Conservation (phyloP, 2,113 vertebrate species). For the Gavia stellata region DNA sequence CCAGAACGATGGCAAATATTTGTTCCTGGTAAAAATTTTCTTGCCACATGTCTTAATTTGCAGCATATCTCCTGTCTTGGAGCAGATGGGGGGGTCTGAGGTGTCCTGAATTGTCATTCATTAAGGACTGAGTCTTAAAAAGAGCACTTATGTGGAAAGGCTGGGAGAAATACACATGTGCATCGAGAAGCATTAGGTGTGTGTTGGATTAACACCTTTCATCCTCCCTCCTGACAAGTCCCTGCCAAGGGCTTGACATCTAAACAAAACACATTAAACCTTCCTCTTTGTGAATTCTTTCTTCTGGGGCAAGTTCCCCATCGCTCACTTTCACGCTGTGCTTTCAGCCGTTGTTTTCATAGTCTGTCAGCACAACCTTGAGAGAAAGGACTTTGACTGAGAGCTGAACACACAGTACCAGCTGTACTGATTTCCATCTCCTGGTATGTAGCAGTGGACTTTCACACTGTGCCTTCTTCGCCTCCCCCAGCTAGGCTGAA, state of each 20-base stretch:
- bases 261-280: neutral
- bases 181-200: neutral
- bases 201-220: neutral
- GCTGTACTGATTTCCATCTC: constrained; percentile 43
- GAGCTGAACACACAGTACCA: constrained; percentile 19
- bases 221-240: neutral
- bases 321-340: constrained; percentile 29
- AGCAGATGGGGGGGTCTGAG: neutral
- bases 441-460: constrained; percentile 43
- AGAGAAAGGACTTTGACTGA: constrained; percentile 60
- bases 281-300: neutral
- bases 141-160: neutral
- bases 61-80: neutral
- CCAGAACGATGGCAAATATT: neutral
- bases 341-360: constrained; percentile 67
- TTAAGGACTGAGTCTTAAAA: neutral
- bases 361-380: constrained; percentile 70
- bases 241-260: neutral
- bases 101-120: neutral
- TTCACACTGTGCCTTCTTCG: neutral
- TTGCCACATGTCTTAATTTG: neutral
- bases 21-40: neutral
- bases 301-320: constrained; percentile 56
- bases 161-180: neutral
- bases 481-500: neutral